Percentiles rank a stretch among this genome's conserved stretches.
Evolutionary conservation across 2,888 invertebrate species (phyloP).

Genomic region (Margaritifera margaritifera): DNA sequence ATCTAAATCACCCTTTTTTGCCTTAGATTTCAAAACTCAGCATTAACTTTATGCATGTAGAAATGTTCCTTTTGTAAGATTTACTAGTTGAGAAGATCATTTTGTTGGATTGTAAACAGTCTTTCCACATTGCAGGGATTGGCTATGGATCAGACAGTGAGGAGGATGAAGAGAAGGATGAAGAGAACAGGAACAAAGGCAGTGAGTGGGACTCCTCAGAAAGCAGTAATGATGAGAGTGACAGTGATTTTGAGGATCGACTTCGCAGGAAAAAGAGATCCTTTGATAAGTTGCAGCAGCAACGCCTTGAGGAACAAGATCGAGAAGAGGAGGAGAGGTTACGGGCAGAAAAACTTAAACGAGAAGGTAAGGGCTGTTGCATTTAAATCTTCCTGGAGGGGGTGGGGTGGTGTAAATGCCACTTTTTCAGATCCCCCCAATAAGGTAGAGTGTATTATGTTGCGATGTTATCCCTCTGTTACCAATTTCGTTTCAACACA

Average conservation of each 20-base stretch:
- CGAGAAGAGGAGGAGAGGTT: conserved; percentile 27
- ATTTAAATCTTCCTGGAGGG: too few relatives aligned
- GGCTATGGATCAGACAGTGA: conserved; percentile 62
- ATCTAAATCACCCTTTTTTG: too few relatives aligned
- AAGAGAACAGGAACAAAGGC: conserved; percentile 18
- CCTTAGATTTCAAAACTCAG: too few relatives aligned
- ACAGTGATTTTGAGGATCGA: conserved; percentile 47
- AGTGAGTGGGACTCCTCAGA: conserved; percentile 10
- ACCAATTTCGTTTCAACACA: too few relatives aligned
- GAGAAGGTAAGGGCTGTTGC: too few relatives aligned
- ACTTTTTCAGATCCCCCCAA: too few relatives aligned
- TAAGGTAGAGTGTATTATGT: too few relatives aligned
- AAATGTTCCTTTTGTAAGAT: background rate
- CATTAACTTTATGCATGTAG: background rate
- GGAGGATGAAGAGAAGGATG: conserved; percentile 34
- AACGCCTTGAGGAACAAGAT: conserved; percentile 32
- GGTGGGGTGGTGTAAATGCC: too few relatives aligned
- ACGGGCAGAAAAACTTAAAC: conserved; percentile 28
- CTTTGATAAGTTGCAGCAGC: conserved; percentile 44
- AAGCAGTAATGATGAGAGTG: conserved; percentile 22
- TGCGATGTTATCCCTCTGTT: too few relatives aligned
- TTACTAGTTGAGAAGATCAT: background rate
- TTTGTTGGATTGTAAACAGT: conserved; percentile 3
- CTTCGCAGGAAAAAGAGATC: conserved; percentile 50
- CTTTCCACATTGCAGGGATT: conserved; percentile 45